Evolutionary conservation across 2,797 vertebrate species (phyloP), one percentile per base, ranked within the genome.

Genomic region (Lepilemur septentrionalis): DNA sequence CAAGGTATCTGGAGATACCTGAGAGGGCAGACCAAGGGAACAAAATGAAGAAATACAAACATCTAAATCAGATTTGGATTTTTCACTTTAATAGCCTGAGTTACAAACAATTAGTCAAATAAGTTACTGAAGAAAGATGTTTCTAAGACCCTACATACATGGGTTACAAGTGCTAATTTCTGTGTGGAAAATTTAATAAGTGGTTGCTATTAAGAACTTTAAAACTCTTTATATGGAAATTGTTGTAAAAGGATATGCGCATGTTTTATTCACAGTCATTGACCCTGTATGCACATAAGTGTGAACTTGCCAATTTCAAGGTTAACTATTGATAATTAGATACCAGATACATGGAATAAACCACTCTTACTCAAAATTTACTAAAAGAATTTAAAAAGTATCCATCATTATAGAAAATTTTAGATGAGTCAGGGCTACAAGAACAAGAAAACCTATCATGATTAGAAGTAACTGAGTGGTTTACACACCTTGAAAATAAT

Each of bases 301-400:
- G 59, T 92, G 48, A 95, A 78, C 43, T 83, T 63, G 28, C 4
- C 4, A 85, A 79, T 76, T 83, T 96, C 69, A 95, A 80, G 38
- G 35, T 7, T 94, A 28, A 76, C 46, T 92, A 63, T 38, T 96
- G 9, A 72, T 65, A 91, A 91, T 91, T 65, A 50, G 55, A 46
- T 28, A 89, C 72, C 59, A 86, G 63, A 91, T 72, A 69, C 15
- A 90, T 67, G n/a, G 50, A 82, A 65, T 10, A 23, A 61, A 89
- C 5, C 25, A 57, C 28, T 73, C 43, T 35, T n/a, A 75, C 41
- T 89, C 18, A 89, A 81, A 80, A 90, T 76, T 91, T 52, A 61
- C 35, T 65, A 5, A 4, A 92, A 85, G 81, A 83, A 87, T 87
- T 96, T 85, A 69, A 69, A 96, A 96, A 75, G 46, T 50, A 70